Conservation (phyloP, 2,113 vertebrate species). For the Eidolon helvum region DNA sequence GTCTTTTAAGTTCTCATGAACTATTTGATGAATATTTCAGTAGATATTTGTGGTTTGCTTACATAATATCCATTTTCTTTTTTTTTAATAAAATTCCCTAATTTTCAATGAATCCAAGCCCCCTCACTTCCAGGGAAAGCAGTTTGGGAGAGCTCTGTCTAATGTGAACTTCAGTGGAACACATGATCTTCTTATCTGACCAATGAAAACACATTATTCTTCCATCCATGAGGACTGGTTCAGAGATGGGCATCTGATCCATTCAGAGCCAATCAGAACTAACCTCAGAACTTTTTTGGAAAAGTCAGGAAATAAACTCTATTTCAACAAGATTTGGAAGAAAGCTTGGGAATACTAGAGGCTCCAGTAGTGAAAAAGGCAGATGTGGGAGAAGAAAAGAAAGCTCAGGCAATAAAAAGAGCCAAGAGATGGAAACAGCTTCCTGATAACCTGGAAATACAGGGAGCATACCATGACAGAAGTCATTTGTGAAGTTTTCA, state of each 20-base stretch:
- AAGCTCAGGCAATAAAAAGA: neutral
- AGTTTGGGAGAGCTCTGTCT: neutral
- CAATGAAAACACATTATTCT: neutral
- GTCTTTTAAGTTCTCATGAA: neutral
- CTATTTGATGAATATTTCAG: neutral
- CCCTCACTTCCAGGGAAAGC: neutral
- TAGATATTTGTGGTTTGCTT: neutral
- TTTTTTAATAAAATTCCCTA: neutral
- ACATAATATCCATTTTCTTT: neutral
- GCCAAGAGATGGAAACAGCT: neutral
- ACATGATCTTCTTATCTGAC: neutral
- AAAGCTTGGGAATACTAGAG: neutral
- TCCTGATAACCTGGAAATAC: neutral
- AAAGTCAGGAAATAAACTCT: neutral
- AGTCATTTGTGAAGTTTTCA: neutral
- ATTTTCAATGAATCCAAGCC: neutral
- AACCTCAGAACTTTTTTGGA: neutral
- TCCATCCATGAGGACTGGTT: neutral
- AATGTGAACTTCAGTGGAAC: neutral
- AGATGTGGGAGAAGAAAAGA: neutral
- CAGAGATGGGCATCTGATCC: neutral
- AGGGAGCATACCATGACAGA: neutral
- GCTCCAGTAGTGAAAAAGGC: neutral
- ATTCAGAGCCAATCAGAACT: neutral
- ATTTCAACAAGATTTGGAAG: neutral